phyloP scores from a whole-genome alignment of 2,888 invertebrate genomes.

The Drosophila eohydei region DNA sequence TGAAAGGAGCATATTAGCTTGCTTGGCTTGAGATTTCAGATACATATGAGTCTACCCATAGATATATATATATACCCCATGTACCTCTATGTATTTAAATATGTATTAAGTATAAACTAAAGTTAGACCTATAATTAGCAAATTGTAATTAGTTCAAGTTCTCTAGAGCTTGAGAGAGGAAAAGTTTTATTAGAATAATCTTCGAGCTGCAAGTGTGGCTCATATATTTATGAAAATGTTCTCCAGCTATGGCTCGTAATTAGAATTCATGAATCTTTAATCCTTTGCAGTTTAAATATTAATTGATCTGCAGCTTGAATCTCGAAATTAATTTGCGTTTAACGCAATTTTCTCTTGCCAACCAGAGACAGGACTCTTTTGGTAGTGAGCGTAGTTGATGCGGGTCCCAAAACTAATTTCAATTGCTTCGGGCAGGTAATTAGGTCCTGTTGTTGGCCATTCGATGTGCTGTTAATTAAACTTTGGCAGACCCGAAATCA shows the following conservation, averaged over 20 bases:
- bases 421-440: conserved; percentile 41
- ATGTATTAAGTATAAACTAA: no score
- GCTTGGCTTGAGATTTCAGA: no score
- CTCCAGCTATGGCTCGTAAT: not conserved
- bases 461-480: conserved; percentile 56
- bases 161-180: no score
- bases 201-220: no score
- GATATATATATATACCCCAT: no score
- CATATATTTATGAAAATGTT: no score
- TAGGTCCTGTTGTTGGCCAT: conserved; percentile 29
- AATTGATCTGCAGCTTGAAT: not conserved
- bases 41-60: no score
- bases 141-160: no score
- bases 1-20: no score
- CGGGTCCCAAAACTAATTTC: conserved; percentile 30
- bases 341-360: not conserved
- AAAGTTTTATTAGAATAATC: no score
- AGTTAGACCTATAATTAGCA: no score
- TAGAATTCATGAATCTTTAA: not conserved
- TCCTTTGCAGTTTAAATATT: not conserved
- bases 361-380: not conserved
- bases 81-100: no score
- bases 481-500: conserved; percentile 33
- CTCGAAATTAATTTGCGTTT: not conserved
- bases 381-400: conserved; percentile 1